Base-by-base conservation (phyloP, 2,888 invertebrate species). In the Eristalinus aeneus region DNA sequence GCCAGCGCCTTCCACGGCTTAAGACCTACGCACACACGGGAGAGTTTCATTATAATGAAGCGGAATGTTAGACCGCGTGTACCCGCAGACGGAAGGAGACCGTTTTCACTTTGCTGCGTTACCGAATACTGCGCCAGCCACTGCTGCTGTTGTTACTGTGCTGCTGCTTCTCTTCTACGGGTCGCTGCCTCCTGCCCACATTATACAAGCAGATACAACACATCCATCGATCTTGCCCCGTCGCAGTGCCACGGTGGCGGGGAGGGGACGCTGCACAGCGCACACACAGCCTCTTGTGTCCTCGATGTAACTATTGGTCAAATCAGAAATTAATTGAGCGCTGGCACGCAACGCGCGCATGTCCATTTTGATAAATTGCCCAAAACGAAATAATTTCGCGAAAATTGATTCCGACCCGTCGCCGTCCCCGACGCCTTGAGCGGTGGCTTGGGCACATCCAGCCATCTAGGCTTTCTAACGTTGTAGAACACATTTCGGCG, bases 301-400 rank as follows among this genome's bases (percentile, higher is more conserved):
- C 79, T 86, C 86, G 84, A 79, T 86, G 83, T 82, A 88, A 86
- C 76, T 88, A 86, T 87, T 88, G 88, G 86, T 88, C 88, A 88
- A 89, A 89, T 89, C 87, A 88, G 88, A 88, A 89, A 89, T 89
- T 89, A 89, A 89, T 89, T 89, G 89, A 88, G 82, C 85, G 82
- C 85, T 76, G 83, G 85, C 89, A 89, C 88, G 89, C 89, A 89
- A 89, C 71, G 80, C 81, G 79, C 88, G 53, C 83, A 81, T 88
- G 88, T 89, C 89, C 88, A 88, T 89, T 89, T 89, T 89, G 89
- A 89, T 89, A 89, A 89, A 89, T 89, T 88, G 87, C 88, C 87
- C 82, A 83, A 88, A 88, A 84, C 88, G 88, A 85, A 88, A 88
- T 87, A 88, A 86, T 86, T 89, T 88, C 81, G 86, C 75, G 81